A percentile compares a stretch with the other conserved stretches of the same genome.
phyloP scores from a whole-genome alignment of 2,797 vertebrate species.

The Amniataba percoides region DNA sequence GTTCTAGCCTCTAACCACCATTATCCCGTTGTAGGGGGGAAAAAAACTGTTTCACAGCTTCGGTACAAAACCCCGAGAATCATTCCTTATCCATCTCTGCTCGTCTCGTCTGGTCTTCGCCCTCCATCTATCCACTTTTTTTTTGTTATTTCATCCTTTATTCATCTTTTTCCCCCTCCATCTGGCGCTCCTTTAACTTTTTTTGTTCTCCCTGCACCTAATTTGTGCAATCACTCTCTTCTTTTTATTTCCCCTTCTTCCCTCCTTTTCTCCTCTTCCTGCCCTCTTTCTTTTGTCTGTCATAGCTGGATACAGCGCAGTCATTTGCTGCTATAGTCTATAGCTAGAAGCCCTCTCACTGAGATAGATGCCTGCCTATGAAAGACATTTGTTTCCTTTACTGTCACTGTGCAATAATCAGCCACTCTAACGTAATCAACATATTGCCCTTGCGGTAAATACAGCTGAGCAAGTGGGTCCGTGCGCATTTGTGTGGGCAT shows the following conservation, averaged over 20 bases:
- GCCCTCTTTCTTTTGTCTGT: conserved; percentile 70
- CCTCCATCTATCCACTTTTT: conserved; percentile 50
- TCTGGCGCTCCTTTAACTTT: conserved; percentile 73
- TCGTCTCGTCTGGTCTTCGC: conserved; percentile 28
- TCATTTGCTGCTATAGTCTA: conserved; percentile 76
- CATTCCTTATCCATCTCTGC: conserved; percentile 57
- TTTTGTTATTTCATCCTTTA: conserved; percentile 60
- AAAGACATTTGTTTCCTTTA: conserved; percentile 86
- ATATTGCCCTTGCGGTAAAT: conserved; percentile 86
- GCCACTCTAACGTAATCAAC: conserved; percentile 86
- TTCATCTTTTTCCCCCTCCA: conserved; percentile 69
- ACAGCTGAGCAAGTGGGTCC: conserved; percentile 85
- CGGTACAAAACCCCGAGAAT: conserved; percentile 59
- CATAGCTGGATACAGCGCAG: conserved; percentile 69
- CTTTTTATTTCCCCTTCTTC: conserved; percentile 32
- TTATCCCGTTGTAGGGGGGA: conserved; percentile 56
- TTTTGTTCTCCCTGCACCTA: conserved; percentile 60
- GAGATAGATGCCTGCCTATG: conserved; percentile 83
- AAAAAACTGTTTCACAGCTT: conserved; percentile 64
- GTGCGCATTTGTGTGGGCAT: conserved; percentile 65
- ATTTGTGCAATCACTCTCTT: conserved; percentile 66
- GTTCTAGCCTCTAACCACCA: conserved; percentile 73
- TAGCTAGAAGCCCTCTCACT: conserved; percentile 77
- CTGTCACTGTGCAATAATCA: conserved; percentile 86
- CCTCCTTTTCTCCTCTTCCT: conserved; percentile 61